Evolutionary conservation across 2,113 vertebrate genomes (phyloP), one percentile per base, ranked within the genome.

Genomic region (Muntiacus reevesi): DNA sequence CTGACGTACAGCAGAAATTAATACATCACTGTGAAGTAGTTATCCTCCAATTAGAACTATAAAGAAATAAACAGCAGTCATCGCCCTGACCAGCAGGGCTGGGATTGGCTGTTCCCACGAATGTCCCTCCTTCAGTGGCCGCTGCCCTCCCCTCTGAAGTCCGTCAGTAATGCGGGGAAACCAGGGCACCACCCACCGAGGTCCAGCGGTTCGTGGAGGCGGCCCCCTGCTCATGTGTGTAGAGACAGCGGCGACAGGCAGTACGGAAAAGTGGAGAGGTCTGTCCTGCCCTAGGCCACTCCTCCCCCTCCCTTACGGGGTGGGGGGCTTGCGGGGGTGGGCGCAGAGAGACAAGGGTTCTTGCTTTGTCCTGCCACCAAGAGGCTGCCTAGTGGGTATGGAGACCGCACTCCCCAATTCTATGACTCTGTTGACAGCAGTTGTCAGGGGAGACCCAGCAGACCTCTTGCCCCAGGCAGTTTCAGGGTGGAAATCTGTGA

Each of bases 351-450:
- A 30, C 43, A 21, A n/a, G 62, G 3, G 50, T 7, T 25, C 9
- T 4, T 36, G 21, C 79, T 57, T 47, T 25, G 45, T 27, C 83
- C 45, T 16, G 28, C 40, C 9, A 1, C 36, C 74, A 1, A 0
- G 40, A 3, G 2, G 47, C 45, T 19, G 62, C 21, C 67, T 59
- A 11, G 45, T 13, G 27, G 62, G 45, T 23, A 2, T 0, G 30
- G 17, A 0, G 12, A 5, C 10, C 0, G 12, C 28, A 5, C 7
- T 5, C 9, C n/a, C 30, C 0, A 1, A 5, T 17, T 30, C 60
- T 21, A 10, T 10, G 10, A 13, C 21, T 7, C 21, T 7, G 25
- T 4, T 15, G 33, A 6, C 2, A 2, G n/a, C 4, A 13, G 45
- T 8, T 25, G 25, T 76, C 23, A 1, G 45, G 30, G 40, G 40